Base-by-base conservation (phyloP, 2,113 vertebrate species). In the Pluvialis apricaria region DNA sequence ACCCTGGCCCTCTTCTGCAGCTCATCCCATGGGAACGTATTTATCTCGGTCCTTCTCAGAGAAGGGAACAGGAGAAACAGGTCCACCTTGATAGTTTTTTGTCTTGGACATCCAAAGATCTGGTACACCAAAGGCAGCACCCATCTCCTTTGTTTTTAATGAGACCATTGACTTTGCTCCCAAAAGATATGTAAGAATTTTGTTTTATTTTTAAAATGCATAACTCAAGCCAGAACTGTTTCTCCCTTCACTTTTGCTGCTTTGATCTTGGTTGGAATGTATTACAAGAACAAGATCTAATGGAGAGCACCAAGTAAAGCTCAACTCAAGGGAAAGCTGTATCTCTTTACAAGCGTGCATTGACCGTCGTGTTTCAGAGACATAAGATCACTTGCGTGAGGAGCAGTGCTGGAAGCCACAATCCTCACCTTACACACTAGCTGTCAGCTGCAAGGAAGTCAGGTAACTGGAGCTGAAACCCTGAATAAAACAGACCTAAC, bases 201-300 rank as follows among this genome's bases (percentile, higher is more conserved):
- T 24, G 28, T 51, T 78, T 68, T 55, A 19, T 66, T 82, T 85
- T 79, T 34, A 58, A 92, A 81, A 55, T 70, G 19, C 26, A 7
- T 32, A 76, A 38, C 42, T 80, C 32, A 38, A 75, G 61, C 36
- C 65, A 71, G 38, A 80, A 52, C 8, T 1, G 1, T 42, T 80
- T 78, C 69, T 87, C 38, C 42, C 13, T 86, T 84, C 47, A 25
- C 55, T 77, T 88, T 38, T 58, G 34, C 49, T 69, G 44, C 60
- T 96, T 94, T 96, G 70, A 85, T 93, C 70, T 62, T 61, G 15
- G 7, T 65, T 90, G 80, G 94, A 96, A 89, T 21, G 9, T 75
- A 28, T 70, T 76, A 8, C 3, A 26, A 77, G 82, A 92, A 42
- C 40, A 94, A 64, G 49, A 65, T 47, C 38, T 54, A 78, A 94